phyloP scores from a whole-genome alignment of 53 echinoderm and acorn worm species.

The Glandiceps talaboti region DNA sequence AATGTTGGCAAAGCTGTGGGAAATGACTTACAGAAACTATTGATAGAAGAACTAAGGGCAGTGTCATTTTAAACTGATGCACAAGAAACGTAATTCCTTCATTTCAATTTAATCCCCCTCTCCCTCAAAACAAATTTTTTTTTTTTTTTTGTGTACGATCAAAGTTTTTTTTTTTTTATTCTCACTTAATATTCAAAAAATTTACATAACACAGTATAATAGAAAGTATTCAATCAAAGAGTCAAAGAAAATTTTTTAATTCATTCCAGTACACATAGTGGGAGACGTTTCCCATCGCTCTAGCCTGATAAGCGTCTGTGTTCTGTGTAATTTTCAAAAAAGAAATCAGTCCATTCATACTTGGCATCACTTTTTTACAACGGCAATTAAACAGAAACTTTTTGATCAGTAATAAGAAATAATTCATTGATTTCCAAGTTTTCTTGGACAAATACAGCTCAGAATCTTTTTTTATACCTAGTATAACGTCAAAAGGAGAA shows the following conservation, averaged over 20 bases:
- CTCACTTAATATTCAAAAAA: not conserved
- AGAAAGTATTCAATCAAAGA: not conserved
- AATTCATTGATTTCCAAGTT: not conserved
- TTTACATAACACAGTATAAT: not conserved
- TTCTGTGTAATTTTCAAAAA: not conserved
- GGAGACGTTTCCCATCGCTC: not conserved
- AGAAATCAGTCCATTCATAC: not conserved
- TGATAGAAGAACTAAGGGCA: too few relatives aligned
- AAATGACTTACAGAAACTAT: too few relatives aligned
- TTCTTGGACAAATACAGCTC: not conserved
- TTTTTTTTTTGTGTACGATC: too few relatives aligned
- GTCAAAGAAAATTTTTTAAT: too few relatives aligned
- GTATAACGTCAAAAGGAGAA: not conserved
- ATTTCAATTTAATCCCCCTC: too few relatives aligned
- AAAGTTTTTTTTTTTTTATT: too few relatives aligned
- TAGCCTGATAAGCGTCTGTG: not conserved
- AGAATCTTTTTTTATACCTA: not conserved
- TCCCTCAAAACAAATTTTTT: too few relatives aligned
- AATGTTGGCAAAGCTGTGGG: too few relatives aligned
- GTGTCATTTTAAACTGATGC: too few relatives aligned
- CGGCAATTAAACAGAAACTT: not conserved
- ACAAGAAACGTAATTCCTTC: too few relatives aligned
- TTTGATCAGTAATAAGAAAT: not conserved
- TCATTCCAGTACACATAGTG: not conserved
- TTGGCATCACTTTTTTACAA: not conserved